A percentile compares a stretch with the other conserved stretches of the same genome.
Conservation (phyloP, 2,888 invertebrate genomes). For the Papilio elwesi region DNA sequence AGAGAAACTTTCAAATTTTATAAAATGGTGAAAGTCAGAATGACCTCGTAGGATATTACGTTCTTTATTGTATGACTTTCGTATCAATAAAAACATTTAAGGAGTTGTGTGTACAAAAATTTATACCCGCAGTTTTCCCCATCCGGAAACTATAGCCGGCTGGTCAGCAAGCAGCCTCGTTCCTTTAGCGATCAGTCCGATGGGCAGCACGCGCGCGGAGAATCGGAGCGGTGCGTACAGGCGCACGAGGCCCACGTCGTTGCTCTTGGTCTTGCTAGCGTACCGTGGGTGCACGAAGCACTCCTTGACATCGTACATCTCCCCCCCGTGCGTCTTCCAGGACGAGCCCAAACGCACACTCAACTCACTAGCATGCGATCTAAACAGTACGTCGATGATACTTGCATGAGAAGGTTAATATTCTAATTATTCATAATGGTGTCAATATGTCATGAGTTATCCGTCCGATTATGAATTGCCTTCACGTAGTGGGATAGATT, state of each 20-base stretch:
- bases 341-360: slow-evolving; percentile 80
- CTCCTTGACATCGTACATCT: slow-evolving; percentile 75
- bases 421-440: not conserved
- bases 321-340: slow-evolving; percentile 78
- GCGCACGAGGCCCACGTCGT: slow-evolving; percentile 77
- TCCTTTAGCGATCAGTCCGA: slow-evolving; percentile 62
- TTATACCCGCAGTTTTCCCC: slow-evolving; percentile 72
- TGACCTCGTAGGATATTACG: too few relatives aligned
- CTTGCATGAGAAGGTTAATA: slow-evolving; percentile 15
- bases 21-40: too few relatives aligned
- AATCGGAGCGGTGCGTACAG: slow-evolving; percentile 71
- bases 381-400: slow-evolving; percentile 45
- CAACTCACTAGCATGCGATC: slow-evolving; percentile 66
- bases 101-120: not conserved
- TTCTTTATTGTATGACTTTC: too few relatives aligned
- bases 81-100: too few relatives aligned
- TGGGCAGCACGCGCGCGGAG: slow-evolving; percentile 69
- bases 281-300: slow-evolving; percentile 75
- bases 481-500: too few relatives aligned
- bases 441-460: too few relatives aligned
- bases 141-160: slow-evolving; percentile 75
- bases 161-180: slow-evolving; percentile 60
- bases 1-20: too few relatives aligned
- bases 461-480: too few relatives aligned
- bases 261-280: slow-evolving; percentile 69